A percentile compares a stretch with the other conserved stretches of the same genome.
Evolutionary conservation across 2,888 invertebrate genomes (phyloP).

Genomic region (Athalia rosae): DNA sequence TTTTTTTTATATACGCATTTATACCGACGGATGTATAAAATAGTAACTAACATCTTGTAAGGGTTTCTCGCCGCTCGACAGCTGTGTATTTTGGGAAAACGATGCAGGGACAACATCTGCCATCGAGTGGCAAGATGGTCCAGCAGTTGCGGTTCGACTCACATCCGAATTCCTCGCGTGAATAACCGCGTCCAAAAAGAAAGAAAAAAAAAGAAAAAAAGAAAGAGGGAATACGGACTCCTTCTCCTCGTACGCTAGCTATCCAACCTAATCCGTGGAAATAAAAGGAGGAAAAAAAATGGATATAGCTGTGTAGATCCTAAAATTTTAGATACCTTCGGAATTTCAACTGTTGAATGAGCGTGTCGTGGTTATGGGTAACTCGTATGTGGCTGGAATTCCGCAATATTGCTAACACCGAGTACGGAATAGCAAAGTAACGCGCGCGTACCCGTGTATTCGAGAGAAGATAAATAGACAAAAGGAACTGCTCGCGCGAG

Average conservation of each 20-base stretch:
- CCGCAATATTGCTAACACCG: no score
- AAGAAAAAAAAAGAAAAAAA: background rate
- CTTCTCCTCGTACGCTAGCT: background rate
- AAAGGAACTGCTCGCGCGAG: background rate
- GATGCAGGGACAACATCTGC: slow-evolving; percentile 35
- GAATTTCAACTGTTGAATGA: no score
- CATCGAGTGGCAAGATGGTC: slow-evolving; percentile 40
- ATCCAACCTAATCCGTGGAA: background rate
- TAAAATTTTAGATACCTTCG: no score
- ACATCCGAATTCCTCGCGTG: slow-evolving; percentile 36
- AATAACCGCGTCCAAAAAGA: slow-evolving; percentile 14
- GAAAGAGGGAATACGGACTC: background rate
- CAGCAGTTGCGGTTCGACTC: slow-evolving; percentile 37
- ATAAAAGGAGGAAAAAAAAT: background rate
- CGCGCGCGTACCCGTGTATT: background rate
- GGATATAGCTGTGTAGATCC: no score
- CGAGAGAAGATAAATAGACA: background rate
- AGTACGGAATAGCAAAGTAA: background rate
- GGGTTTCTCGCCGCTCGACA: slow-evolving; percentile 38
- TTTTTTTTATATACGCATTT: background rate
- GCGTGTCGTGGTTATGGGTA: no score
- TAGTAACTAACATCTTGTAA: background rate
- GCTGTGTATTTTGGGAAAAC: slow-evolving; percentile 40
- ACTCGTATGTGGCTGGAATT: background rate
- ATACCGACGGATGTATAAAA: slow-evolving; percentile 22